phyloP scores from a whole-genome alignment of 2,113 vertebrate genomes.

The Numenius arquata region DNA sequence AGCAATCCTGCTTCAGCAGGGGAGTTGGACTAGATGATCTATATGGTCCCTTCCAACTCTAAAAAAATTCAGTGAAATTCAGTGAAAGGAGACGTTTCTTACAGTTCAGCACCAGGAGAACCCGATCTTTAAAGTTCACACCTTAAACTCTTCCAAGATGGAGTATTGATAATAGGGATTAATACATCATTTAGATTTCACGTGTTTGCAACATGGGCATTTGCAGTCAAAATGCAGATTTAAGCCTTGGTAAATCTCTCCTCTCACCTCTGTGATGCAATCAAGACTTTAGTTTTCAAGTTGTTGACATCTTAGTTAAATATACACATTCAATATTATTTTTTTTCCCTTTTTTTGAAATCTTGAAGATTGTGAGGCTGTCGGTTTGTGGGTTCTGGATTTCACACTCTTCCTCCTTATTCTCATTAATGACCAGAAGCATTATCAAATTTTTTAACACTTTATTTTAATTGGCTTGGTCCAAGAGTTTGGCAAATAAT shows the following conservation, averaged over 20 bases:
- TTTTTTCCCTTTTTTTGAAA: background rate
- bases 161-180: background rate
- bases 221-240: background rate
- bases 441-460: background rate
- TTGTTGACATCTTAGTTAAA: background rate
- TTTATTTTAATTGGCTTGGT: background rate
- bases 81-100: background rate
- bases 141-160: background rate
- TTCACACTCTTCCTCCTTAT: background rate
- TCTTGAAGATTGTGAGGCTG: background rate
- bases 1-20: too few relatives aligned
- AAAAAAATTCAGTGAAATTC: too few relatives aligned
- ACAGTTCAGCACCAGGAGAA: background rate
- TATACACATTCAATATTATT: background rate
- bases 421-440: background rate
- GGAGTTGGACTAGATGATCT: too few relatives aligned
- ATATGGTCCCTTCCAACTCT: too few relatives aligned
- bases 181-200: background rate
- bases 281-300: background rate
- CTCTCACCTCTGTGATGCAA: background rate
- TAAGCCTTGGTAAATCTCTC: background rate
- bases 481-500: background rate
- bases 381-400: background rate
- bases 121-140: background rate
- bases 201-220: background rate